phyloP scores from a whole-genome alignment of 2,113 vertebrate species.

The Lipotes vexillifer region DNA sequence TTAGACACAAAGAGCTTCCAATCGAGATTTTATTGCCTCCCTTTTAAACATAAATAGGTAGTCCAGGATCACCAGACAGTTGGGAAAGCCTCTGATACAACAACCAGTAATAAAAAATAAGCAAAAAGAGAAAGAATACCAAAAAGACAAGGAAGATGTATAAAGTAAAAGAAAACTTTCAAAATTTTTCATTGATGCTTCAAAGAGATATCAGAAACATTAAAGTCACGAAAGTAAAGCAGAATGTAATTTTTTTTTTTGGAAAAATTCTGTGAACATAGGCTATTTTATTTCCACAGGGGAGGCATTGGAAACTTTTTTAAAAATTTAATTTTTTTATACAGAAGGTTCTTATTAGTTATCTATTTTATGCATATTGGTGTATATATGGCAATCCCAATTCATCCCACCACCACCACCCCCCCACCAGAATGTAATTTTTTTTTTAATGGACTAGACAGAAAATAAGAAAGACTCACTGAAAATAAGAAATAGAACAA shows the following conservation, averaged over 20 bases:
- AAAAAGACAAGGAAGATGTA: background rate
- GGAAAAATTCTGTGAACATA: background rate
- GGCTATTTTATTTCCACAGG: background rate
- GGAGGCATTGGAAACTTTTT: background rate
- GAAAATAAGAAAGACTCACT: background rate
- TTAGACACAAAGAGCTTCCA: background rate
- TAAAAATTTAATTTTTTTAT: too few species aligned
- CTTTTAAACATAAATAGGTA: background rate
- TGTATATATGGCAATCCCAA: too few species aligned
- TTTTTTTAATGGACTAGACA: background rate
- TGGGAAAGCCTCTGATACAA: background rate
- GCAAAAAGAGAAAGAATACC: background rate
- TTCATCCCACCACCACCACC: too few species aligned
- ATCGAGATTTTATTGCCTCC: background rate
- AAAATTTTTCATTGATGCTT: background rate
- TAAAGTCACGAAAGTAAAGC: background rate
- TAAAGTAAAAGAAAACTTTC: background rate
- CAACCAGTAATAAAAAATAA: background rate
- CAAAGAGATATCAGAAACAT: background rate
- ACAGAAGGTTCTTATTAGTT: too few species aligned
- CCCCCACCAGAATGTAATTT: too few species aligned
- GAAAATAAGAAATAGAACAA: background rate
- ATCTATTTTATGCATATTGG: too few species aligned
- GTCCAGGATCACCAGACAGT: background rate
- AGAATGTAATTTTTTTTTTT: background rate